Percentiles rank a stretch among this genome's conserved stretches.
phyloP scores from a whole-genome alignment of 2,888 invertebrate genomes.

The Nematopogon swammerdamellus region DNA sequence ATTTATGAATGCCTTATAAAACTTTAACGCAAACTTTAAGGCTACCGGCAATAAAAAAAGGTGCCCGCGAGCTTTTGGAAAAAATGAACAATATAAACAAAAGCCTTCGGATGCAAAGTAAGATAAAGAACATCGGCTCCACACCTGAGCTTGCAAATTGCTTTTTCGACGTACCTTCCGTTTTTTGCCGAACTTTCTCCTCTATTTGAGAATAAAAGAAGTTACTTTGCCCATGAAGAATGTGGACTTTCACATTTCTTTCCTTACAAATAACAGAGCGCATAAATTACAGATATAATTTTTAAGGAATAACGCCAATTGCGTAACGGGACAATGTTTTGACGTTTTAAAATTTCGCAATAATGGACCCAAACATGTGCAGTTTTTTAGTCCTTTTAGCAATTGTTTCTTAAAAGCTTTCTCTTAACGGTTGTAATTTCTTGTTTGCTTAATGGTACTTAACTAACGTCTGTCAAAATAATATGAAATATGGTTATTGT shows the following conservation, averaged over 20 bases:
- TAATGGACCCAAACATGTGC: neutral
- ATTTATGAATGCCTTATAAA: no score
- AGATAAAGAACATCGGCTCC: conserved; percentile 55
- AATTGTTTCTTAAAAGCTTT: neutral
- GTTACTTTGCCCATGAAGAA: conserved; percentile 25
- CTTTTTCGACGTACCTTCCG: conserved; percentile 54
- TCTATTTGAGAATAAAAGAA: conserved; percentile 41
- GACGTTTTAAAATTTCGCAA: neutral
- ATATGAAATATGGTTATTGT: no score
- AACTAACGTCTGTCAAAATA: no score
- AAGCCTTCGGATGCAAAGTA: conserved; percentile 54
- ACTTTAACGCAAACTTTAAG: no score
- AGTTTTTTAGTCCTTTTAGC: neutral
- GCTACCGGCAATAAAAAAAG: neutral
- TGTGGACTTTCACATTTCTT: conserved; percentile 41
- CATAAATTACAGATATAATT: neutral
- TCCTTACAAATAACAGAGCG: conserved; percentile 4
- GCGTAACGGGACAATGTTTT: neutral
- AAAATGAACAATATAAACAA: conserved; percentile 53
- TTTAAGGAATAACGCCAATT: no score
- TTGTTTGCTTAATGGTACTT: neutral
- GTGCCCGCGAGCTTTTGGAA: conserved; percentile 16
- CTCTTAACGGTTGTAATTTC: neutral
- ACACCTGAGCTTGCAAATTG: conserved; percentile 58
- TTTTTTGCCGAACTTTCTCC: conserved; percentile 54